Evolutionary conservation across 2,888 invertebrate species (phyloP), one percentile per base, ranked within the genome.

Genomic region (Anticlea derivata): DNA sequence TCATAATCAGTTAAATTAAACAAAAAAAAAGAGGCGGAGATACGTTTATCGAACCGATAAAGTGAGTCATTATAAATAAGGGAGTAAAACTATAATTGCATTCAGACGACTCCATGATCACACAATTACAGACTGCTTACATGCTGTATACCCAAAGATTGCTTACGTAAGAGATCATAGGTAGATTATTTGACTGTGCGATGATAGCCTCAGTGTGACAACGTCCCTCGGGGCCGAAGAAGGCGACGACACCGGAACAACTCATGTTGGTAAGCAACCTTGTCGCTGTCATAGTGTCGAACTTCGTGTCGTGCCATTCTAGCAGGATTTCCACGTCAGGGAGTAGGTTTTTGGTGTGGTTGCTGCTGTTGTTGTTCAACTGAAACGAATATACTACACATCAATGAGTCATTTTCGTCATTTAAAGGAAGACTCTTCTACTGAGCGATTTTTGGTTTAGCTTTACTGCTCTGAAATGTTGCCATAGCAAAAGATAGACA

Each of bases 141-240:
- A n/a, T n/a, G n/a, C n/a, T n/a, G n/a, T n/a, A 17, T 17, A 17
- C 2, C 4, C 2, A 17, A 3, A 38, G 11, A 24, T 26, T 48
- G 5, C 98, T 95, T 89, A 98, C 98, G 87, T 98, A 98, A 78
- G 98, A 97, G 83, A 99, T 96, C 97, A 99, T 98, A 51, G 98
- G 98, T 75, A 98, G 93, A 91, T 98, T 98, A 80, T 96, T 94
- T 34, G 98, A 95, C 77, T 98, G 97, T 13, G 98, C 96, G 44
- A 99, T 95, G 68, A 97, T 96, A 44, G 98, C 98, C 84, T 98
- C 98, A n/a, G 97, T 97, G 74, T 95, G 93, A 86, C 99, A 99
- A 41, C 95, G 94, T 51, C 97, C 97, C 87, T 99, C 99, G 1
- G 98, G 98, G 2, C 99, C 99, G 80, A 99, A 97, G 92, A 98